Percentiles rank a stretch among this genome's conserved stretches.
These are phyloP conservation scores for Psix sp. DNA, from an alignment of 1,140 invertebrate genomes.

Conservation along the genomic window DNA sequence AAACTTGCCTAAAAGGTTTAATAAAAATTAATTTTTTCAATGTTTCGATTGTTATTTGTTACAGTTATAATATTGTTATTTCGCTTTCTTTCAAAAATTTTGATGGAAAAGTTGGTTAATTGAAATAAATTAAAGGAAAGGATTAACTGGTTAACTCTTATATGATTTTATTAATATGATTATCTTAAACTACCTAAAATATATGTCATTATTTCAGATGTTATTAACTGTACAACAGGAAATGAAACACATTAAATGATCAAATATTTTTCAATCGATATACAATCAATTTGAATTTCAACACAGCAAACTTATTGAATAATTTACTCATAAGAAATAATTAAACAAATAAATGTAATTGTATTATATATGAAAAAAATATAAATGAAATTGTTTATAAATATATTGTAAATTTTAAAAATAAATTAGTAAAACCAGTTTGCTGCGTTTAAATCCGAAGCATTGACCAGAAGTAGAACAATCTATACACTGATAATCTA, in stretches of 20 bases:
- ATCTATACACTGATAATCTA: slow-evolving; percentile 11
- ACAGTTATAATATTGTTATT: no score
- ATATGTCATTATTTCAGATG: slow-evolving; percentile 28
- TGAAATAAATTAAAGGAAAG: no score
- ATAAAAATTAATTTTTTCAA: no score
- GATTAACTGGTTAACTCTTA: no score
- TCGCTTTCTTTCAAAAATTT: no score
- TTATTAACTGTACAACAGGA: slow-evolving; percentile 39
- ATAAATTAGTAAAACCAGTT: neutral
- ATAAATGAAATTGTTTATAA: neutral
- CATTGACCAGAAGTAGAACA: slow-evolving; percentile 5
- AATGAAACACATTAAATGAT: slow-evolving; percentile 34
- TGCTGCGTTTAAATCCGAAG: slow-evolving; percentile 3
- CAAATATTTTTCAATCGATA: slow-evolving; percentile 2
- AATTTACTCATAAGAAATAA: neutral
- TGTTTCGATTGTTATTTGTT: no score
- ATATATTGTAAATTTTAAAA: neutral
- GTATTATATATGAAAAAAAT: neutral
- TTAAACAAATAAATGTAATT: neutral
- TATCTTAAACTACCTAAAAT: slow-evolving; percentile 35
- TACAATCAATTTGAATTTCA: slow-evolving; percentile 12
- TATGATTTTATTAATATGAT: slow-evolving; percentile 44
- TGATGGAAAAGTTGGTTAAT: no score
- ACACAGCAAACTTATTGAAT: neutral
- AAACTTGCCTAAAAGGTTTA: no score